phyloP scores from a whole-genome alignment of 2,888 invertebrate genomes.

The Drosophila neonasuta region DNA sequence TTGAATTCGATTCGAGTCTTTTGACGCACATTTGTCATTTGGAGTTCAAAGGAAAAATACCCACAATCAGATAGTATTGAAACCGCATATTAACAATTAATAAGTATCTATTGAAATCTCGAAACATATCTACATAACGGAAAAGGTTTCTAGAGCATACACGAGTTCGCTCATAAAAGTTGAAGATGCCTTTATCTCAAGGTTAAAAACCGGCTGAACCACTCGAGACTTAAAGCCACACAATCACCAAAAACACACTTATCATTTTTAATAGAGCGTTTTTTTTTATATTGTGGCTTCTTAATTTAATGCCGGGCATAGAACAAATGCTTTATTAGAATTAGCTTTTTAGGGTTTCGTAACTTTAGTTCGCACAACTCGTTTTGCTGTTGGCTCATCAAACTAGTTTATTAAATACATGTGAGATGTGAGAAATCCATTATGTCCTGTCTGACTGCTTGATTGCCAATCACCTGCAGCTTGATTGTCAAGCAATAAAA shows the following conservation, averaged over 20 bases:
- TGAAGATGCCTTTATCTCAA: slow-evolving; percentile 29
- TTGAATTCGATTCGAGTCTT: background rate
- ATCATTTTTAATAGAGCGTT: slow-evolving; percentile 22
- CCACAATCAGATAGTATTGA: background rate
- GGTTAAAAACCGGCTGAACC: slow-evolving; percentile 50
- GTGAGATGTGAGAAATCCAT: background rate
- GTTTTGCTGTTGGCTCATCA: slow-evolving; percentile 5
- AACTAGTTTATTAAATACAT: slow-evolving; percentile 8
- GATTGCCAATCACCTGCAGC: background rate
- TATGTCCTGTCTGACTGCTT: background rate
- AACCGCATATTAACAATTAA: background rate
- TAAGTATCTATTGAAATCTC: background rate
- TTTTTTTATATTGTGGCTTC: background rate
- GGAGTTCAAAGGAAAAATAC: background rate
- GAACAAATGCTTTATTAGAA: slow-evolving; percentile 11
- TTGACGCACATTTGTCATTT: background rate
- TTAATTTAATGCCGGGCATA: slow-evolving; percentile 20
- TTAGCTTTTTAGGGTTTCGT: slow-evolving; percentile 11
- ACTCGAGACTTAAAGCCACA: slow-evolving; percentile 21
- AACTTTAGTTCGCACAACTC: slow-evolving; percentile 13
- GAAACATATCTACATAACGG: background rate
- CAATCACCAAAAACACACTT: slow-evolving; percentile 20
- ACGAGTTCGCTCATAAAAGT: slow-evolving; percentile 1
- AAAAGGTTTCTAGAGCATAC: slow-evolving; percentile 37
- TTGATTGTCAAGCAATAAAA: slow-evolving; percentile 10